A percentile compares a stretch with the other conserved stretches of the same genome.
Conservation (phyloP, 2,888 invertebrate species). For the Ypsolopha scabrella region DNA sequence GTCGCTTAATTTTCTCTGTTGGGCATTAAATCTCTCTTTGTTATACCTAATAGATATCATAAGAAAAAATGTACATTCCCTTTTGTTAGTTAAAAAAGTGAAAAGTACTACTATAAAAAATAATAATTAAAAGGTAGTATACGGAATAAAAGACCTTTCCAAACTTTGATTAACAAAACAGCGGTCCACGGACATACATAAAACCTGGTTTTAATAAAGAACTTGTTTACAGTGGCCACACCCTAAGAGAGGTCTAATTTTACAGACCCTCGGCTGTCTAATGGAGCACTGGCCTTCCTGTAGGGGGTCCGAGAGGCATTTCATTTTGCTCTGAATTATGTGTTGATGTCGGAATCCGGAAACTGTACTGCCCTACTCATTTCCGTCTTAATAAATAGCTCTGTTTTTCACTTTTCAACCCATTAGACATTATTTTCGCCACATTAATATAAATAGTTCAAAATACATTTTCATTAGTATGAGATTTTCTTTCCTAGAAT, state of each 20-base stretch:
- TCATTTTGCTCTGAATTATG: constrained; percentile 64
- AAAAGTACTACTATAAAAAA: too few relatives aligned
- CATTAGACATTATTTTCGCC: too few relatives aligned
- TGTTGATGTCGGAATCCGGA: constrained; percentile 56
- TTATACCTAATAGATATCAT: too few relatives aligned
- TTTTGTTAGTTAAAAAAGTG: too few relatives aligned
- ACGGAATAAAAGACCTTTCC: too few relatives aligned
- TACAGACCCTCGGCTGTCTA: constrained; percentile 39
- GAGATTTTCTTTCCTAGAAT: not conserved
- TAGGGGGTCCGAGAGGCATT: constrained; percentile 56
- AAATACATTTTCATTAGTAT: not conserved
- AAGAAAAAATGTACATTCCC: too few relatives aligned
- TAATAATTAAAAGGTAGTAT: too few relatives aligned
- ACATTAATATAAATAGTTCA: not conserved
- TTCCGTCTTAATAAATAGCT: constrained; percentile 44
- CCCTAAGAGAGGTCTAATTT: constrained; percentile 29
- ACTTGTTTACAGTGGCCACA: not conserved
- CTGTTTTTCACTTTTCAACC: not conserved
- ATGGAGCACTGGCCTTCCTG: constrained; percentile 54
- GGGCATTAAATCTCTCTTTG: too few relatives aligned
- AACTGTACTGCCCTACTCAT: constrained; percentile 50
- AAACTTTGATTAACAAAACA: not conserved
- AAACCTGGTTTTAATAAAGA: not conserved
- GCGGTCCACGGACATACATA: not conserved
- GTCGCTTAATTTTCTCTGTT: too few relatives aligned